A percentile compares a stretch with the other conserved stretches of the same genome.
phyloP scores from a whole-genome alignment of 2,797 vertebrate genomes.

The Uromys caudimaculatus region DNA sequence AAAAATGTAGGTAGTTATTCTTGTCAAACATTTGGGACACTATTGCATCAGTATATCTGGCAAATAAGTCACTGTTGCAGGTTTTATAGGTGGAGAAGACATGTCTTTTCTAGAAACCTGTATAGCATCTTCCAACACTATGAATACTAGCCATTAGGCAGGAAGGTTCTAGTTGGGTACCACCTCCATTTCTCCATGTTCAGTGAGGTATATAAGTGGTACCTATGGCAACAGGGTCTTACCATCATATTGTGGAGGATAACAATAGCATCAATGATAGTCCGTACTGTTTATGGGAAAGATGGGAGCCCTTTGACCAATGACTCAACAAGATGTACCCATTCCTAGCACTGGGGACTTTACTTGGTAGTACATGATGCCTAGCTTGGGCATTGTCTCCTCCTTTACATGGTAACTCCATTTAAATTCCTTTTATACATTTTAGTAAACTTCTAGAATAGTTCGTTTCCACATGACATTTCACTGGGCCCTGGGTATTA shows the following conservation, averaged over 20 bases:
- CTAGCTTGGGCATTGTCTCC: background rate
- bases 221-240: background rate
- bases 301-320: background rate
- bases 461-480: background rate
- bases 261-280: too few relatives aligned
- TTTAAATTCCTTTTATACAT: background rate
- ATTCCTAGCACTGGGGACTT: background rate
- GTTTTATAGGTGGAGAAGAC: background rate
- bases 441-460: background rate
- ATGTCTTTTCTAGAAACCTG: background rate
- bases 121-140: background rate
- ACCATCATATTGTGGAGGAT: background rate
- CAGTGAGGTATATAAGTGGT: background rate
- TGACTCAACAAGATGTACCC: background rate
- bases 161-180: background rate
- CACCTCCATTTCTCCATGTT: background rate
- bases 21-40: background rate
- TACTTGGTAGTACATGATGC: background rate
- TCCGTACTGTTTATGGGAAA: background rate
- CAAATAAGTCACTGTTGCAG: background rate
- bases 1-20: background rate
- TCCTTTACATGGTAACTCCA: background rate
- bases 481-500: background rate
- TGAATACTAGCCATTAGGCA: too few relatives aligned
- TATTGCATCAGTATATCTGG: background rate